Evolutionary conservation across 2,797 vertebrate genomes (phyloP).

Genomic region (Tympanoctomys barrerae): DNA sequence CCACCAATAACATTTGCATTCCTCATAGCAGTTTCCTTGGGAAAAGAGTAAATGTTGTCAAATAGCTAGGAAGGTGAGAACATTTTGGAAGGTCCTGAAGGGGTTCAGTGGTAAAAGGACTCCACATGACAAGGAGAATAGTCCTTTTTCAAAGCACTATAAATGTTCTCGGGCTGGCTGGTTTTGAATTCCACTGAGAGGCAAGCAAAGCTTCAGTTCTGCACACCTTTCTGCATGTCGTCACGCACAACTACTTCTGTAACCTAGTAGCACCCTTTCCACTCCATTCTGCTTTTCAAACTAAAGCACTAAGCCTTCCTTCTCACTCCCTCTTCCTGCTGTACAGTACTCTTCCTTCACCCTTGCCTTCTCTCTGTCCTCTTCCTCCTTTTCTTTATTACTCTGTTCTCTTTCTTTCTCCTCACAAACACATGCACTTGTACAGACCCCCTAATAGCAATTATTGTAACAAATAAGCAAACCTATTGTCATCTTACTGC

Average conservation of each 20-base stretch:
- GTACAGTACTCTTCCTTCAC: neutral
- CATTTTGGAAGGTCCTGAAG: slow-evolving; percentile 7
- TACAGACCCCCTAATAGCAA: neutral
- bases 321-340: neutral
- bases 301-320: slow-evolving; percentile 5
- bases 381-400: neutral
- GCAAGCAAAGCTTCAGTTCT: slow-evolving; percentile 4
- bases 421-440: neutral
- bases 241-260: neutral
- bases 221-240: neutral
- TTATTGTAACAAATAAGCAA: slow-evolving; percentile 23
- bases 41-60: slow-evolving; percentile 46
- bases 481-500: neutral
- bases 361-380: neutral
- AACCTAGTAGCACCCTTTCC: neutral
- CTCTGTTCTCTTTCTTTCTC: neutral
- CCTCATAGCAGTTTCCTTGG: slow-evolving; percentile 1
- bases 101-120: slow-evolving; percentile 44
- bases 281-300: slow-evolving; percentile 16
- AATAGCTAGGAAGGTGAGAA: slow-evolving; percentile 2
- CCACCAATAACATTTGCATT: slow-evolving; percentile 49
- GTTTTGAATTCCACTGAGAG: slow-evolving; percentile 42
- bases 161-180: slow-evolving; percentile 14
- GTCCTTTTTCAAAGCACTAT: neutral
- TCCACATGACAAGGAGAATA: slow-evolving; percentile 27